phyloP scores from a whole-genome alignment of 2,888 invertebrate genomes.

The Meghimatium bilineatum region DNA sequence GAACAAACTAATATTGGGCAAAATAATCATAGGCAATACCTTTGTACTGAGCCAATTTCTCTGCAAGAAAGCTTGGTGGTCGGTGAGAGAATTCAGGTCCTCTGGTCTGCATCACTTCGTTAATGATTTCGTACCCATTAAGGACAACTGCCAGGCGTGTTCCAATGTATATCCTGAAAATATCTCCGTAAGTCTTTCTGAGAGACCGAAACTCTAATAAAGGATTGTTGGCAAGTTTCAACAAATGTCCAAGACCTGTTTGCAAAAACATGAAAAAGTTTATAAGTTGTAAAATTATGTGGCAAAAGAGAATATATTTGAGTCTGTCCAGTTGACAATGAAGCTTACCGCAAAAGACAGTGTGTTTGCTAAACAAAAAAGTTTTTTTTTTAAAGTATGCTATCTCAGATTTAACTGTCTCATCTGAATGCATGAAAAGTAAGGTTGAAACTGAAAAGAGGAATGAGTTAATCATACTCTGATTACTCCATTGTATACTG shows the following conservation, averaged over 20 bases:
- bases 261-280: neutral
- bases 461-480: too few relatives aligned
- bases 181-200: slow-evolving; percentile 12
- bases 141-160: neutral
- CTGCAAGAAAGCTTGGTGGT: slow-evolving; percentile 22
- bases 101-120: slow-evolving; percentile 22
- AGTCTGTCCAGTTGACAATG: too few relatives aligned
- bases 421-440: too few relatives aligned
- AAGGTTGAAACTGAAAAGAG: too few relatives aligned
- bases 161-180: slow-evolving; percentile 33
- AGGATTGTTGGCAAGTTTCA: slow-evolving; percentile 7
- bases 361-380: too few relatives aligned
- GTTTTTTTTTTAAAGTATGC: too few relatives aligned
- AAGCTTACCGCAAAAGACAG: too few relatives aligned
- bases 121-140: slow-evolving; percentile 33
- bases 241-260: slow-evolving; percentile 25
- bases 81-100: slow-evolving; percentile 18
- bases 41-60: slow-evolving; percentile 26
- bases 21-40: neutral
- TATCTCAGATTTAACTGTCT: too few relatives aligned
- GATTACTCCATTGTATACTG: too few relatives aligned
- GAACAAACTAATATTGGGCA: too few relatives aligned
- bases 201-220: neutral
- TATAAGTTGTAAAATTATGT: too few relatives aligned
- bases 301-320: too few relatives aligned